phyloP scores from a whole-genome alignment of 2,797 vertebrate genomes.

The Peromyscus melanophrys region DNA sequence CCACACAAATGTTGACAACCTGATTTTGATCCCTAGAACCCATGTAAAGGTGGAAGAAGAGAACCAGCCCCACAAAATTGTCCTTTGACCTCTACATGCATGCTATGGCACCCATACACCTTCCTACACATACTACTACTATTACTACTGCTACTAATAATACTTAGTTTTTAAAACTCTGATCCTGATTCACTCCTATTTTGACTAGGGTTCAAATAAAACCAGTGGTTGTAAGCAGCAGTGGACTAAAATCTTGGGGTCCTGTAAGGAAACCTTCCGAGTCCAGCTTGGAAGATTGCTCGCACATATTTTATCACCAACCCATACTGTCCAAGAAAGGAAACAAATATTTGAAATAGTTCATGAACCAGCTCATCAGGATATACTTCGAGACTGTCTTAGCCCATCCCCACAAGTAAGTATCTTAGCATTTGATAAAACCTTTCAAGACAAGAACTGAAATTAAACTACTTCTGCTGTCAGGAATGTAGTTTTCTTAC shows the following conservation, averaged over 20 bases:
- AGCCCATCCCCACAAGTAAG: conserved; percentile 95
- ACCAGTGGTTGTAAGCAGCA: conserved; percentile 93
- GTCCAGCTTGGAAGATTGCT: conserved; percentile 96
- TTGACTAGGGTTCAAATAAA: conserved; percentile 89
- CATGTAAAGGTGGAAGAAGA: neutral
- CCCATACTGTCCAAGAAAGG: conserved; percentile 91
- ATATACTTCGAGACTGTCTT: conserved; percentile 97
- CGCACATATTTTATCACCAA: conserved; percentile 94
- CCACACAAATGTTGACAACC: neutral
- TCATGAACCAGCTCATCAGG: conserved; percentile 93
- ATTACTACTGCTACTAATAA: neutral
- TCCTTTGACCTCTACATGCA: neutral
- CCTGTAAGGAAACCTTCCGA: conserved; percentile 96
- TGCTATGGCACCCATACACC: neutral
- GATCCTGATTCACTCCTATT: conserved; percentile 44
- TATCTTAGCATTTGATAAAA: neutral
- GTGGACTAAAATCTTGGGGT: conserved; percentile 95
- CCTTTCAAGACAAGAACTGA: conserved; percentile 39
- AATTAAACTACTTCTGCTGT: conserved; percentile 47
- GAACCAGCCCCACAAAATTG: neutral
- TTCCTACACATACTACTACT: neutral
- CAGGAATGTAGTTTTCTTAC: conserved; percentile 45
- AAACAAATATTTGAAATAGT: conserved; percentile 94
- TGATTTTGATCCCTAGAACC: neutral
- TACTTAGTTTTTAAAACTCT: neutral